Evolutionary conservation across 2,113 vertebrate genomes (phyloP), one percentile per base, ranked within the genome.

Genomic region (Colinus virginianus): DNA sequence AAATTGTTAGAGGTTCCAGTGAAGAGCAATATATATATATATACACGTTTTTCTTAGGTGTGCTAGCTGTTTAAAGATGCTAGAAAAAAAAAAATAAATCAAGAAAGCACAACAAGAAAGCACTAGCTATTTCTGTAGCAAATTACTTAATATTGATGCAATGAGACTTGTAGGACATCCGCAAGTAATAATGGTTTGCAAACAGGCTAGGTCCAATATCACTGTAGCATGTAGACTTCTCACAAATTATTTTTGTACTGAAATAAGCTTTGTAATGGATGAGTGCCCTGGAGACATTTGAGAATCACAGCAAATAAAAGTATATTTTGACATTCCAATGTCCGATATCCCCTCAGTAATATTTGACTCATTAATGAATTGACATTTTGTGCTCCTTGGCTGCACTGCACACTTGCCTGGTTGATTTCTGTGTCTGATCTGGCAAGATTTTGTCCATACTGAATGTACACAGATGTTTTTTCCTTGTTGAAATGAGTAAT

Each of bases 241-340:
- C 14, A 58, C 28, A 90, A 86, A 62, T 84, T 15, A 64, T 81
- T 85, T 76, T 56, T 68, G 10, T 87, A 62, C 78, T 36, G 45
- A 94, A 94, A 90, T 71, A 75, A 79, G 12, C 67, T 74, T 91
- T 58, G 45, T 40, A 89, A 74, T 19, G 68, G 28, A 82, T 84
- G 11, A 86, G 76, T 75, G 30, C 19, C n/a, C 68, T 9, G 62
- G 38, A 84, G 74, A 94, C 9, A 84, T 43, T 6, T 40, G 25
- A 70, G 84, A 81, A 70, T 55, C 55, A 90, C 11, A 80, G 16
- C 15, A 72, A 75, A 30, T 12, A 34, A 56, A 22, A 48, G 40
- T 26, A 32, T 64, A 43, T 62, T 76, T 93, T 76, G 20, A 69
- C 77, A 62, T 69, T 84, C 83, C 22, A 76, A 72, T 70, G 36